phyloP scores from a whole-genome alignment of 2,888 invertebrate genomes.

The Calephelis perditalis region DNA sequence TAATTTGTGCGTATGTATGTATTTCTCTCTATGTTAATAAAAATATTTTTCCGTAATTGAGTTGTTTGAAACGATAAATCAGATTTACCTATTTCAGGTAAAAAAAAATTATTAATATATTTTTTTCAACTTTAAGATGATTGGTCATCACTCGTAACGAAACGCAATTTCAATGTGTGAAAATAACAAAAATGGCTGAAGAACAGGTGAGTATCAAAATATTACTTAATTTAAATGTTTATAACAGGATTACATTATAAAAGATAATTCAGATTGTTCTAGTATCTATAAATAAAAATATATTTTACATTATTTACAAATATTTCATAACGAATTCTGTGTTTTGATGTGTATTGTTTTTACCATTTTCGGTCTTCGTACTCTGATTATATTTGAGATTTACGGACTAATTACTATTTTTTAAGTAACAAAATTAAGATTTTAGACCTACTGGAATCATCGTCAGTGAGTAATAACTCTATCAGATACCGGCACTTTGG shows the following conservation, averaged over 20 bases:
- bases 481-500: conserved; percentile 56
- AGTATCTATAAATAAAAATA: conserved; percentile 11
- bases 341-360: conserved; percentile 13
- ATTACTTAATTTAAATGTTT: conserved; percentile 51
- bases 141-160: not conserved
- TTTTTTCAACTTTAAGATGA: no score
- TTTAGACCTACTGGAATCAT: not conserved
- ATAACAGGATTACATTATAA: conserved; percentile 47
- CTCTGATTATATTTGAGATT: not conserved
- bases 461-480: not conserved
- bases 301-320: conserved; percentile 6
- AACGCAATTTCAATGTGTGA: conserved; percentile 51
- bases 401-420: not conserved
- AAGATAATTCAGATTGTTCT: conserved; percentile 4
- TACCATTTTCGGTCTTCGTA: conserved; percentile 7
- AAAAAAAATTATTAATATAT: no score
- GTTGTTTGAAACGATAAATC: no score
- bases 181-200: conserved; percentile 85
- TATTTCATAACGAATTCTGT: conserved; percentile 9
- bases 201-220: conserved; percentile 84
- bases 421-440: not conserved
- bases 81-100: no score
- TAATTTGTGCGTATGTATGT: no score
- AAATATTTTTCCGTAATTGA: no score
- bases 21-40: no score